Base-by-base conservation (phyloP, 2,797 vertebrate genomes). In the Brachyrhaphis roseni region DNA sequence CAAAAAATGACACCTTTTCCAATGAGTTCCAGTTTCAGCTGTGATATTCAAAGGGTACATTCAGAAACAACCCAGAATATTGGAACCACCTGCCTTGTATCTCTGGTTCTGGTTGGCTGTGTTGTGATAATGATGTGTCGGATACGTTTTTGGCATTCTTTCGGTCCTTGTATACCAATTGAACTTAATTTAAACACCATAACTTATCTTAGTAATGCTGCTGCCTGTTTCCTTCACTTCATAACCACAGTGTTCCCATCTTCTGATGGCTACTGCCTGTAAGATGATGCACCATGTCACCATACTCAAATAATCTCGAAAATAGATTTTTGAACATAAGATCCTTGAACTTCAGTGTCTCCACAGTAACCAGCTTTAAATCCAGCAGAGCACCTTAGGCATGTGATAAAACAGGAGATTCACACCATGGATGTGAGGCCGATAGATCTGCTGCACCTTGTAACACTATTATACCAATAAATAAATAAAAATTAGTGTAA, bases 341-440 rank as follows among this genome's bases (percentile, higher is more conserved):
- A 31, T 59, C 12, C 57, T 31, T 59, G 57, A 31, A 15, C 28
- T 59, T 31, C 57, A 31, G 13, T 31, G 57, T n/a, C 28, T 59
- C n/a, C n/a, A 59, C 13, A 59, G 57, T 34, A 31, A 59, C 28
- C 57, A 31, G 57, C 13, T 59, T 28, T 59, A 59, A 59, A 59
- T 59, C 57, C 57, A 59, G 5, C 57, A 59, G 57, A 6, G n/a
- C 28, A 15, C 28, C 28, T 31, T 1, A 59, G 57, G 13, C 13
- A 31, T 13, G 11, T 59, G 55, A 15, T 59, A 59, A 31, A 92
- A 90, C 4, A 31, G 64, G 80, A 92, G 82, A 91, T 84, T 90
- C 1, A 0, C 83, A 91, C 89, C 68, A 87, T 90, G 55, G 86
- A 93, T 90, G 87, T 91, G 86, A 84, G 92, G 85, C 91, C 68